Percentiles rank a stretch among this genome's conserved stretches.
phyloP scores from a whole-genome alignment of 1,140 invertebrate species.

The Pollicipes pollicipes region DNA sequence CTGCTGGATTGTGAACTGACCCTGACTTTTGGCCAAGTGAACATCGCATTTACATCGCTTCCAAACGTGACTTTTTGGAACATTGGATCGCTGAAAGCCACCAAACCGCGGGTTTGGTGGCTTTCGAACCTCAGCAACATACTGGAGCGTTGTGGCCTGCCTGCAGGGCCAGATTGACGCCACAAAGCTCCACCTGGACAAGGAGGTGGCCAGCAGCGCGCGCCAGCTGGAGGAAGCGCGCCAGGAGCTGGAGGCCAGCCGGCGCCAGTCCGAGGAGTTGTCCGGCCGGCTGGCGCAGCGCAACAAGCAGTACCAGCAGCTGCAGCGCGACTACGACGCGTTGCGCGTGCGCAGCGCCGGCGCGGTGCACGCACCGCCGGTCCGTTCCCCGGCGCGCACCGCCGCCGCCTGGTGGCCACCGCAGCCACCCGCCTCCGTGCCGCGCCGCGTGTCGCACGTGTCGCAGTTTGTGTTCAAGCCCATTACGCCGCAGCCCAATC shows the following conservation, averaged over 20 bases:
- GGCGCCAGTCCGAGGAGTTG: slow-evolving; percentile 4
- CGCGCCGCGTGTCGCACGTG: not conserved
- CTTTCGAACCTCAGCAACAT: too few relatives aligned
- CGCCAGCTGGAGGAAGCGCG: slow-evolving; percentile 3
- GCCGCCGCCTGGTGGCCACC: not conserved
- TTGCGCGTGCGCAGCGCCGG: not conserved
- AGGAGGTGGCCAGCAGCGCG: slow-evolving; percentile 1
- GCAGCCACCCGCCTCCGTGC: not conserved
- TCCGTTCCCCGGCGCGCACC: not conserved
- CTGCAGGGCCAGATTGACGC: not conserved
- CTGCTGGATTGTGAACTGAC: too few relatives aligned
- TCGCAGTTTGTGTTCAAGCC: not conserved
- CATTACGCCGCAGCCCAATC: not conserved
- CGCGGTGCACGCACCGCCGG: not conserved
- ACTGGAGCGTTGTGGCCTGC: too few relatives aligned
- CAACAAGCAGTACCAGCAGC: slow-evolving; percentile 8
- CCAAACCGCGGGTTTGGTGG: too few relatives aligned
- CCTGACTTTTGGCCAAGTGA: too few relatives aligned
- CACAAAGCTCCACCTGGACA: not conserved
- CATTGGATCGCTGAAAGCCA: too few relatives aligned
- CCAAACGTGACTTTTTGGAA: too few relatives aligned
- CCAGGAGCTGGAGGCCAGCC: slow-evolving; percentile 2
- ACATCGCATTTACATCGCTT: too few relatives aligned
- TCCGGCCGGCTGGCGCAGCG: slow-evolving; percentile 5
- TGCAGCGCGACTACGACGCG: slow-evolving; percentile 6